Base-by-base conservation (phyloP, 2,888 invertebrate species). In the Helleia helle region DNA sequence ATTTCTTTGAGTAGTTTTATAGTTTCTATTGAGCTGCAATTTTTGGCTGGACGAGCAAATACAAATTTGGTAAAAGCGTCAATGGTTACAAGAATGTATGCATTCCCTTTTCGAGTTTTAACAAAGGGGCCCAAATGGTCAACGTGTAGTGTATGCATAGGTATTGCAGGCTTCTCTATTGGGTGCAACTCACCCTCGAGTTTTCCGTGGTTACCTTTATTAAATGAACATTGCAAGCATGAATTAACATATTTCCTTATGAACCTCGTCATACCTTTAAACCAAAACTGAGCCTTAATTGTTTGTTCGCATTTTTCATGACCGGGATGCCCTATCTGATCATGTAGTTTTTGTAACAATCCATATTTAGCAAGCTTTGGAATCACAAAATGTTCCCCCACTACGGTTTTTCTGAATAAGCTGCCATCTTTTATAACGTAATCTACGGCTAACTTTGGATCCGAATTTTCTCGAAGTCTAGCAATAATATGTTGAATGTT, bases 241-340 rank as follows among this genome's bases (percentile, higher is more conserved):
- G 49, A 9, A 1, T 7, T 31, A 4, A 58, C 51, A 29, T 62
- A 61, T 40, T 58, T 58, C 6, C 28, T 26, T 41, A 38, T 42
- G 34, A 45, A 42, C 4, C 40, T 6, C 8, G 40, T n/a, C n/a
- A n/a, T n/a, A n/a, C n/a, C n/a, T n/a, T n/a, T 42, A 42, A 62
- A 62, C 60, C 60, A 60, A 31, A 46, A 62, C 1, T 49, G 46
- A 1, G 41, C 39, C 43, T 60, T 64, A 13, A 63, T 54, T 5
- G 57, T 7, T 3, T 51, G 48, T 9, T 12, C 30, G 26, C 56
- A 56, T 9, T 44, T 38, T 8, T 57, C 40, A 2, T 56, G 42
- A 0, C 56, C 56, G 4, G 54, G 40, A 40, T 63, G 59, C 1
- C 64, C 62, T 6, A 62, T 55, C 1, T 60, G 52, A 40, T 64